phyloP scores from a whole-genome alignment of 2,113 vertebrate species.

The Onychostoma macrolepis region DNA sequence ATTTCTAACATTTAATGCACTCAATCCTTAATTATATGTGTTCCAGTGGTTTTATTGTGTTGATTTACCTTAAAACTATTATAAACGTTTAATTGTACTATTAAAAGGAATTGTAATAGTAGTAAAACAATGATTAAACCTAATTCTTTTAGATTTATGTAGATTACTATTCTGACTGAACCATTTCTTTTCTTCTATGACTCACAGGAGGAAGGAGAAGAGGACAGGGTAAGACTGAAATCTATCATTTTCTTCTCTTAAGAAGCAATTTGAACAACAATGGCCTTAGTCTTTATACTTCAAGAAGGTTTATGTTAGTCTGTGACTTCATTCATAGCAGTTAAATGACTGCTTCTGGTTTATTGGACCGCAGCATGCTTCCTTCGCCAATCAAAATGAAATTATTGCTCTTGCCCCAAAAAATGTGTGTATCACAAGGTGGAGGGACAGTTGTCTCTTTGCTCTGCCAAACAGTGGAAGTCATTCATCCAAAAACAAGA shows the following conservation, averaged over 20 bases:
- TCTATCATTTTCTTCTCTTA: neutral
- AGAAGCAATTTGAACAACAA: neutral
- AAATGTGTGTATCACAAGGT: neutral
- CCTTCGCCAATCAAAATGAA: neutral
- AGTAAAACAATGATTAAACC: neutral
- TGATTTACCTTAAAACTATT: neutral
- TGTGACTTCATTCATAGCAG: neutral
- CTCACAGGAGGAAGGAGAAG: constrained; percentile 26
- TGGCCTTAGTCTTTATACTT: neutral
- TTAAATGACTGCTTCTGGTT: neutral
- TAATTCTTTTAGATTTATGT: neutral
- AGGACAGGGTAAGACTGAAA: constrained; percentile 17
- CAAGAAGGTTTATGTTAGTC: neutral
- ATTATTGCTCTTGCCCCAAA: neutral
- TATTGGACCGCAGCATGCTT: neutral
- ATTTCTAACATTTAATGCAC: too few relatives aligned
- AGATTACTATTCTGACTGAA: neutral
- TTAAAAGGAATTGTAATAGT: neutral
- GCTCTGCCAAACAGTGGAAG: neutral
- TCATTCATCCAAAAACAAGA: neutral
- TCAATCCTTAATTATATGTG: neutral
- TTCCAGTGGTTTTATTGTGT: neutral
- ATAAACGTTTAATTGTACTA: neutral
- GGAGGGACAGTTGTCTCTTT: neutral
- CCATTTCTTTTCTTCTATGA: neutral